Conservation (phyloP, 2,113 vertebrate species). For the Synodontis membranacea region DNA sequence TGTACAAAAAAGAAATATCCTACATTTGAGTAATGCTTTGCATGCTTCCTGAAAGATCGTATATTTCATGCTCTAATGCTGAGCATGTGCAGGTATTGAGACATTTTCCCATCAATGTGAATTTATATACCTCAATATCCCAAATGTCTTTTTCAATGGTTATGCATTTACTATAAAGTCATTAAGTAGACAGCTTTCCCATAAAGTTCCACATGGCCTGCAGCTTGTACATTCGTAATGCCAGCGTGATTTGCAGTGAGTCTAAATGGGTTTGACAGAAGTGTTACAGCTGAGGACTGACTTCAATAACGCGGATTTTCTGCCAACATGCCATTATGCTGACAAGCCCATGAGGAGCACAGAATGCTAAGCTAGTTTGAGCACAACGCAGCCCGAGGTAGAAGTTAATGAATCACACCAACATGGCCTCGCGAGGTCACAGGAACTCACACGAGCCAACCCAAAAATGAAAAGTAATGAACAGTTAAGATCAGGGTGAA, state of each 20-base stretch:
- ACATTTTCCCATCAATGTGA: background rate
- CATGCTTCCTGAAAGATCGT: background rate
- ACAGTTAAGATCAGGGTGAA: background rate
- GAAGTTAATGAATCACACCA: background rate
- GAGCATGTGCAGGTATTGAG: background rate
- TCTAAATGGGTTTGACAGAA: slow-evolving; percentile 34
- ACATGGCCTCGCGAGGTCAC: background rate
- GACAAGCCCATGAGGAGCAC: slow-evolving; percentile 6
- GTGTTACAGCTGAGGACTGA: slow-evolving; percentile 28
- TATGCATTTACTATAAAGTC: background rate
- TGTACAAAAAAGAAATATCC: background rate
- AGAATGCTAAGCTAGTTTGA: slow-evolving; percentile 16
- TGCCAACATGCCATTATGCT: slow-evolving; percentile 15
- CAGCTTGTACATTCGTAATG: background rate
- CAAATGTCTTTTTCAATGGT: background rate
- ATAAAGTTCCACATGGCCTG: slow-evolving; percentile 6
- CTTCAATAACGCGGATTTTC: slow-evolving; percentile 7
- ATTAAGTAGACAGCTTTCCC: slow-evolving; percentile 1
- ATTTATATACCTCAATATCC: background rate
- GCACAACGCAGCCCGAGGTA: background rate
- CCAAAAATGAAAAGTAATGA: background rate
- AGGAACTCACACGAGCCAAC: background rate
- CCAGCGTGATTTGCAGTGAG: slow-evolving; percentile 25
- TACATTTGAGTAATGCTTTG: background rate
- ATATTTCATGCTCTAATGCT: background rate